Percentiles rank a stretch among this genome's conserved stretches.
phyloP scores from a whole-genome alignment of 1,140 invertebrate genomes.

The Mactra quadrangularis region DNA sequence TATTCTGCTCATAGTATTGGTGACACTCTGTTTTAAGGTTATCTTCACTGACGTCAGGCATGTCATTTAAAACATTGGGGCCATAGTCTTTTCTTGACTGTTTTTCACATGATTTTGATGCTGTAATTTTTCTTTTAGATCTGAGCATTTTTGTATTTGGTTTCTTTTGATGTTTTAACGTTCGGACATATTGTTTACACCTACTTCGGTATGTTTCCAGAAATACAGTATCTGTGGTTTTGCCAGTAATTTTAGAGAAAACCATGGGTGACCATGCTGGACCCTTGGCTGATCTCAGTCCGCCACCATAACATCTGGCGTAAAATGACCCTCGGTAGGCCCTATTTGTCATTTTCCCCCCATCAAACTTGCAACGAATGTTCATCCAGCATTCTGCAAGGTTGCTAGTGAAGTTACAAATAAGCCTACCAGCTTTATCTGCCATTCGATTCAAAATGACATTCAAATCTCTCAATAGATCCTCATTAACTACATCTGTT shows the following conservation, averaged over 20 bases:
- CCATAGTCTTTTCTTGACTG: conserved; percentile 26
- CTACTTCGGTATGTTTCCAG: conserved; percentile 15
- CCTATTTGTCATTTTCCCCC: conserved; percentile 25
- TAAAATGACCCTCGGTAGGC: conserved; percentile 16
- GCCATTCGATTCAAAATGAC: conserved; percentile 3
- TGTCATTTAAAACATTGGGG: conserved; percentile 1
- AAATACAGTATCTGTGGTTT: conserved; percentile 14
- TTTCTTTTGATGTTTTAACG: conserved; percentile 14
- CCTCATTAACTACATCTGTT: not conserved
- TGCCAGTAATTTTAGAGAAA: not conserved
- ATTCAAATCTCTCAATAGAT: conserved; percentile 11
- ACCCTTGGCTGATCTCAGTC: not conserved
- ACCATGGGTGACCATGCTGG: no score
- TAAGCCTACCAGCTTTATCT: not conserved
- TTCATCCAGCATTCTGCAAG: conserved; percentile 20
- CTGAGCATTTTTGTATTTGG: not conserved
- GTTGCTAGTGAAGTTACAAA: conserved; percentile 18
- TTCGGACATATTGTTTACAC: not conserved
- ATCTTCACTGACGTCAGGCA: conserved; percentile 4
- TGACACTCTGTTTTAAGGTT: conserved; percentile 17
- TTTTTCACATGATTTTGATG: conserved; percentile 3
- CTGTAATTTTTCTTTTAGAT: conserved; percentile 10
- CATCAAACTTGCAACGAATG: conserved; percentile 23
- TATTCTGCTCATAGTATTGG: not conserved
- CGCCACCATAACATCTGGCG: conserved; percentile 15